Evolutionary conservation across 30 jellyfish, hydroid and myxozoan genomes (phyloP).

Genomic region (Pseudorhiza aurosa): DNA sequence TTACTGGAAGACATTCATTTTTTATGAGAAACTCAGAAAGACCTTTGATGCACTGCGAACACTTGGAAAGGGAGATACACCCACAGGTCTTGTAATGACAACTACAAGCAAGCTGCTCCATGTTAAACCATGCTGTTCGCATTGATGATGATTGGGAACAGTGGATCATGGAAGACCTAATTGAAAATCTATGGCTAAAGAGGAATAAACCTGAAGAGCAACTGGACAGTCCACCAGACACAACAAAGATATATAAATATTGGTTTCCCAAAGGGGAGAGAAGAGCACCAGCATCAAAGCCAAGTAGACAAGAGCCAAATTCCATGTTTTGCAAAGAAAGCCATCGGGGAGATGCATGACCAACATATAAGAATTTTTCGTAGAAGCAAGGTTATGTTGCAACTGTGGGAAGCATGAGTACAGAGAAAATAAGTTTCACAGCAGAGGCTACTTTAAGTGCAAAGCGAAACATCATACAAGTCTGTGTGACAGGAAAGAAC

Average conservation of each 20-base stretch:
- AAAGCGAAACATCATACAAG: conserved; percentile 13
- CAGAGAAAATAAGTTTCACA: conserved; percentile 7
- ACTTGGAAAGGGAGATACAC: conserved; percentile 23
- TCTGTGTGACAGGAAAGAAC: conserved; percentile 16
- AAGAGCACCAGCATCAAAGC: background rate
- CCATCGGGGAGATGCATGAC: background rate
- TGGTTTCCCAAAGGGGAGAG: conserved; percentile 6
- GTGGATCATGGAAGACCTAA: conserved; percentile 19
- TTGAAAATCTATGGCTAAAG: background rate
- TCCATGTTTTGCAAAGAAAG: conserved; percentile 1
- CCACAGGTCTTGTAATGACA: conserved; percentile 48
- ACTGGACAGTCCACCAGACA: background rate
- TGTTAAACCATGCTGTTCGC: conserved; percentile 38
- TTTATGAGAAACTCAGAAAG: conserved; percentile 47
- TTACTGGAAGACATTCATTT: conserved; percentile 5
- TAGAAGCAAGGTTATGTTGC: background rate
- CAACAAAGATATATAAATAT: background rate
- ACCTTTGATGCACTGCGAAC: conserved; percentile 46
- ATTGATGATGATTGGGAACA: conserved; percentile 47
- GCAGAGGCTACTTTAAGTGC: conserved; percentile 6
- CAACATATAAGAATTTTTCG: background rate
- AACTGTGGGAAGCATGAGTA: conserved; percentile 10
- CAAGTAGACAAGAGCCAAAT: background rate
- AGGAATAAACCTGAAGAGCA: conserved; percentile 18
- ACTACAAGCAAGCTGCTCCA: conserved; percentile 53